Evolutionary conservation across 1,140 invertebrate species (phyloP).

Genomic region (Diabrotica virgifera): DNA sequence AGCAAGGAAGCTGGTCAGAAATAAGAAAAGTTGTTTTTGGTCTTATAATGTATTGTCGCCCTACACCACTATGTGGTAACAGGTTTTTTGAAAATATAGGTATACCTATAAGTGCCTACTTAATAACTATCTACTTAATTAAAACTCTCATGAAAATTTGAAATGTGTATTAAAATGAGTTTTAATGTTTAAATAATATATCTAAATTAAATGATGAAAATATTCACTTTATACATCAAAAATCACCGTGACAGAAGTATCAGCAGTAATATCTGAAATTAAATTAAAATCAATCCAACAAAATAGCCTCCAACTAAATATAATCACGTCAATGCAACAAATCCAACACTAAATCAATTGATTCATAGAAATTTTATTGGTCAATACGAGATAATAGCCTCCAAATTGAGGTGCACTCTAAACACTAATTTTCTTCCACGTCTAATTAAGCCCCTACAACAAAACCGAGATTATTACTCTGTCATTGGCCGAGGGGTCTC

Average conservation of each 20-base stretch:
- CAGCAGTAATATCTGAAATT: not conserved
- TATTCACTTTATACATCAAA: not conserved
- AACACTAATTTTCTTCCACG: constrained; percentile 21
- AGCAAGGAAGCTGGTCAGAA: no score
- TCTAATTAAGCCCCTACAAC: constrained; percentile 41
- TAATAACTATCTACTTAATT: no score
- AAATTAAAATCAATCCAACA: not conserved
- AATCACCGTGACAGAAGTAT: not conserved
- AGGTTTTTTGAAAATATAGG: no score
- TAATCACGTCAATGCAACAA: not conserved
- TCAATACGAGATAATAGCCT: constrained; percentile 6
- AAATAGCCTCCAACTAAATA: not conserved
- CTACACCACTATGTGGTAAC: no score
- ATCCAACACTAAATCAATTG: constrained; percentile 1
- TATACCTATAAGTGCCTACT: no score
- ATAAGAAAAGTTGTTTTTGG: no score
- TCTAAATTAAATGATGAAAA: not conserved
- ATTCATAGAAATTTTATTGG: constrained; percentile 17
- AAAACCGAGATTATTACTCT: constrained; percentile 29
- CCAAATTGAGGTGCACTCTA: constrained; percentile 17
- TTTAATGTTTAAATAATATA: not conserved
- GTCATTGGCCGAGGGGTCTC: constrained; percentile 30
- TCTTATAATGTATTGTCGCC: no score
- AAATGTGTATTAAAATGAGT: not conserved
- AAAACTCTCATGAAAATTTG: not conserved